A percentile compares a stretch with the other conserved stretches of the same genome.
These are phyloP conservation scores for Holacanthella duospinosa DNA, from an alignment of 2,888 invertebrate species.

Conservation along the genomic window DNA sequence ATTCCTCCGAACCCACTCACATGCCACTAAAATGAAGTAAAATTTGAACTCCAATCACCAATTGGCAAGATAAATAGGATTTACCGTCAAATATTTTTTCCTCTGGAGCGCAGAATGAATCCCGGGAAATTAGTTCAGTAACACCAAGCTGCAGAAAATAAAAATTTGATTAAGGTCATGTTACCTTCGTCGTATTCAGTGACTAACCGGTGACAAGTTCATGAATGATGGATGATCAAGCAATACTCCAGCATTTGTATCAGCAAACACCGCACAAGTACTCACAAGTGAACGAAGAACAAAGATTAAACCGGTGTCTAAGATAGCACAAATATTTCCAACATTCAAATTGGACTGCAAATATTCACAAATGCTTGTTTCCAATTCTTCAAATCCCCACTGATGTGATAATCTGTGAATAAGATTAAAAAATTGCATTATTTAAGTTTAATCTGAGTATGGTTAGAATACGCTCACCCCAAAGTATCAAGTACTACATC, in stretches of 20 bases:
- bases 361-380: conserved; percentile 85
- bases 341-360: conserved; percentile 75
- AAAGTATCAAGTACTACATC: conserved; percentile 51
- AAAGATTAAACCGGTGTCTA: conserved; percentile 76
- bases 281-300: conserved; percentile 51
- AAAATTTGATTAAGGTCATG: conserved; percentile 8
- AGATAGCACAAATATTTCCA: conserved; percentile 85
- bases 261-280: conserved; percentile 82
- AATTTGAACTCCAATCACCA: conserved; percentile 47
- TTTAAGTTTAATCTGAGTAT: not conserved
- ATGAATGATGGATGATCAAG: conserved; percentile 74
- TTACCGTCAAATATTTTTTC: conserved; percentile 68
- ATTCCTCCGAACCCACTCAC: conserved; percentile 75
- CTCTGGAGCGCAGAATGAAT: conserved; percentile 94
- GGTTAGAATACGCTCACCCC: conserved; percentile 45
- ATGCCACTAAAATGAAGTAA: conserved; percentile 46
- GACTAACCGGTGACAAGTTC: conserved; percentile 67
- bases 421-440: not conserved
- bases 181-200: no score
- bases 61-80: not conserved
- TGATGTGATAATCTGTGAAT: conserved; percentile 64
- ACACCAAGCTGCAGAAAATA: conserved; percentile 54
- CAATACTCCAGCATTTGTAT: conserved; percentile 75
- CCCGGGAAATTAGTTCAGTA: conserved; percentile 71
- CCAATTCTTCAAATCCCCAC: conserved; percentile 86